Evolutionary conservation across 2,113 vertebrate species (phyloP).

Genomic region (Gallinago paraguaiae): DNA sequence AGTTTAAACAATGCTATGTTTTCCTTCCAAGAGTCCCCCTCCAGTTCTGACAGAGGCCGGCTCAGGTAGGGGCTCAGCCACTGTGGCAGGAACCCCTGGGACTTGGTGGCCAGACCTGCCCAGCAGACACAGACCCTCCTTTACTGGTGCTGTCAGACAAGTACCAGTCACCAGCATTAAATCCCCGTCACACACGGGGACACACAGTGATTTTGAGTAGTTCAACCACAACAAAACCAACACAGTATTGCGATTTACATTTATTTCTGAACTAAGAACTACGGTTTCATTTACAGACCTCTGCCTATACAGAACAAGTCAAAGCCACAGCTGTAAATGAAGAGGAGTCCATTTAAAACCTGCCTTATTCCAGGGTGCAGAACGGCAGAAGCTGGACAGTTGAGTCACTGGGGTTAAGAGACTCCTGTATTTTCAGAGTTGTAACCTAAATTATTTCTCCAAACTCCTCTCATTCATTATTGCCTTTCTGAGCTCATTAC

Average conservation of each 20-base stretch:
- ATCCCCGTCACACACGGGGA: background rate
- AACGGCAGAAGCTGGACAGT: background rate
- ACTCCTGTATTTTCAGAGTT: background rate
- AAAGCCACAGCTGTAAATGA: background rate
- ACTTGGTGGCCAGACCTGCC: background rate
- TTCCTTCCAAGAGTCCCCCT: background rate
- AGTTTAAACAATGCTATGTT: background rate
- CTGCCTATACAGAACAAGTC: background rate
- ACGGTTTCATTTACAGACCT: background rate
- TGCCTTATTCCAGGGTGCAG: background rate
- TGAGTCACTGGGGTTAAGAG: background rate
- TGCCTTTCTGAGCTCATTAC: background rate
- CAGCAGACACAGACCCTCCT: too few relatives aligned
- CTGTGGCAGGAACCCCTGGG: background rate
- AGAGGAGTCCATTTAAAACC: background rate
- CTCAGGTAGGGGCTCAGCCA: background rate
- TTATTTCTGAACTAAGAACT: background rate
- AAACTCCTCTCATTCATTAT: background rate
- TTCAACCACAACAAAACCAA: background rate
- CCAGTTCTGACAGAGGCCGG: too few relatives aligned
- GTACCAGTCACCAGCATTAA: background rate
- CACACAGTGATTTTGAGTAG: accelerated
- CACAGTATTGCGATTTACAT: too few relatives aligned
- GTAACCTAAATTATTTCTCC: background rate
- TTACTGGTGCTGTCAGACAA: background rate